These are phyloP conservation scores for Zoanthus gigantus DNA, from an alignment of 92 coral and sea anemone species.

Conservation along the genomic window DNA sequence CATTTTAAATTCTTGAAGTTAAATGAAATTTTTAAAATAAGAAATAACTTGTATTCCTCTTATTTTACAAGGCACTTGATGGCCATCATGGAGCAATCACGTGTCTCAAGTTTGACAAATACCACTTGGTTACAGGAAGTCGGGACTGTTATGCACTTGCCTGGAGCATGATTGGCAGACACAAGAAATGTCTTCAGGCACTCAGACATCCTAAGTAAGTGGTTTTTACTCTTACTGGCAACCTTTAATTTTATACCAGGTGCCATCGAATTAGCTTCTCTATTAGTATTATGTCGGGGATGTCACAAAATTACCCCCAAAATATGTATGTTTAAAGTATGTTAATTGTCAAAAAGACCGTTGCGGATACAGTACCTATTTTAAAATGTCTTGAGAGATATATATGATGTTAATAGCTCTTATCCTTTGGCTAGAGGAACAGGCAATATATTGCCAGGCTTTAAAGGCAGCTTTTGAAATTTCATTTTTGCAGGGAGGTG, in stretches of 20 bases:
- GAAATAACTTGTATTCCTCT: not conserved
- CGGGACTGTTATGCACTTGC: constrained; percentile 96
- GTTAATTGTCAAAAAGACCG: too few relatives aligned
- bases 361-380: too few relatives aligned
- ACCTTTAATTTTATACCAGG: not conserved
- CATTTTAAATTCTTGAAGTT: not conserved
- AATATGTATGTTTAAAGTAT: too few relatives aligned
- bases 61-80: constrained; percentile 77
- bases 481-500: constrained; percentile 74
- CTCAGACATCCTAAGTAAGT: constrained; percentile 95
- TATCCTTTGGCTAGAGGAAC: not conserved
- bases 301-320: too few relatives aligned
- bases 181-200: constrained; percentile 97
- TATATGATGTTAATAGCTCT: too few relatives aligned
- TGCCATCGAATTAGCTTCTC: too few relatives aligned
- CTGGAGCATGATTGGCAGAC: constrained; percentile 90
- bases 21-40: not conserved
- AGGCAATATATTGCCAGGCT: not conserved
- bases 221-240: not conserved
- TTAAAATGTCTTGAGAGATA: too few relatives aligned
- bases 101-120: constrained; percentile 83
- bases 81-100: constrained; percentile 99
- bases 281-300: too few relatives aligned
- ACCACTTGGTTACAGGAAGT: constrained; percentile 92
- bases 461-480: not conserved